Base-by-base conservation (phyloP, 2,113 vertebrate genomes). In the Gobius niger region DNA sequence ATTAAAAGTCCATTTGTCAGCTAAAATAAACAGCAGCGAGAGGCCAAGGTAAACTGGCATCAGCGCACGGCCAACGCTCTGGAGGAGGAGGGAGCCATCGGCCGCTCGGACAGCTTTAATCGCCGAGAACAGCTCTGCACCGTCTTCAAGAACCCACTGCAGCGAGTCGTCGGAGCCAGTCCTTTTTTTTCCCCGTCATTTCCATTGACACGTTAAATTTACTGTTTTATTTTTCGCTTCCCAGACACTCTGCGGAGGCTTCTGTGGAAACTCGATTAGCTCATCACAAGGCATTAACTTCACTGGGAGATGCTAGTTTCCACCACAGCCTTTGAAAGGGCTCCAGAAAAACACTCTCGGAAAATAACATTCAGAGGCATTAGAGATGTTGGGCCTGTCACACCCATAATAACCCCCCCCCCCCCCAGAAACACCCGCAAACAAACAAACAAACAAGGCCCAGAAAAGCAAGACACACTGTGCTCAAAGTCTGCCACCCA, bases 401-500 rank as follows among this genome's bases (percentile, higher is more conserved):
- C 52, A 1, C 56, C 76, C 53, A 24, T 34, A 74, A 82, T 34
- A 34, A 34, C 24, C 24, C 24, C 24, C 24, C 24, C 24, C 24
- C 24, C 24, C 24, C 59, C 77, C 50, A 8, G 70, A 67, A 75
- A 72, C 69, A 74, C 57, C 76, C 79, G 51, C 6, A 44, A 59
- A 53, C 6, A 44, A 59, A 57, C 74, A 82, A 75, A 83, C 74
- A 85, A 87, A 85, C 80, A 78, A 75, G 63, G 14, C 14, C 51
- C 18, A 50, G 65, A 63, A 79, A 54, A 76, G 12, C 59, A 46
- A 71, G 44, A 59, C 66, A 59, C 49, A 16, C 51, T 54, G 52
- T 9, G 7, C 52, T 34, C 24, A 34, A 60, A 65, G 70, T 42
- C 12, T 67, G 63, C 65, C 65, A 7, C 59, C 69, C 68, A 76